phyloP scores from a whole-genome alignment of 2,888 invertebrate species.

The Drosophila merina region DNA sequence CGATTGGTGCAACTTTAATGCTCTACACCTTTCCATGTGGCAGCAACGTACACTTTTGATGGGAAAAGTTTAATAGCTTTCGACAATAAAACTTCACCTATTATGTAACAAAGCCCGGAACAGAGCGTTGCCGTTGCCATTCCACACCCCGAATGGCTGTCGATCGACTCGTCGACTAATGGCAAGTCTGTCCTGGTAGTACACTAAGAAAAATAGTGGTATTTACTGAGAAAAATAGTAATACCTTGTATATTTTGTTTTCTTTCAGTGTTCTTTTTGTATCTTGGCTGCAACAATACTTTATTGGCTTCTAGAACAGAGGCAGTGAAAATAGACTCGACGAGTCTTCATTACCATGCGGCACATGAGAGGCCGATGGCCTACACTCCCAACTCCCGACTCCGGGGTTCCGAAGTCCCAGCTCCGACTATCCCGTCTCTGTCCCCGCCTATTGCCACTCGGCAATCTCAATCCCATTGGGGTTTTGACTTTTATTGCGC shows the following conservation, averaged over 20 bases:
- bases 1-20: constrained; percentile 64
- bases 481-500: constrained; percentile 71
- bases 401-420: not conserved
- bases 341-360: constrained; percentile 45
- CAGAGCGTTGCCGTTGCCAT: constrained; percentile 37
- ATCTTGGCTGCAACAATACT: constrained; percentile 37
- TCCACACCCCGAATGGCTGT: constrained; percentile 37
- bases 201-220: not conserved
- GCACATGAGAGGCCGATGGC: constrained; percentile 47
- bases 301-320: constrained; percentile 63
- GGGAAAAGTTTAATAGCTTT: constrained; percentile 81
- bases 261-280: constrained; percentile 7
- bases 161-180: constrained; percentile 56
- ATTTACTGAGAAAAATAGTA: no score
- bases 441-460: constrained; percentile 11
- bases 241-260: no score
- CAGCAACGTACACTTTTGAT: constrained; percentile 71
- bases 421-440: not conserved
- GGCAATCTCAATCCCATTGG: constrained; percentile 44
- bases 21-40: constrained; percentile 69
- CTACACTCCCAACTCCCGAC: constrained; percentile 16
- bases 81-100: constrained; percentile 80
- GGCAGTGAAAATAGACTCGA: constrained; percentile 41
- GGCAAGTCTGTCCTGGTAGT: constrained; percentile 10
- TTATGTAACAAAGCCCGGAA: constrained; percentile 73